Evolutionary conservation across 2,797 vertebrate genomes (phyloP).

Genomic region (Ficedula albicollis): DNA sequence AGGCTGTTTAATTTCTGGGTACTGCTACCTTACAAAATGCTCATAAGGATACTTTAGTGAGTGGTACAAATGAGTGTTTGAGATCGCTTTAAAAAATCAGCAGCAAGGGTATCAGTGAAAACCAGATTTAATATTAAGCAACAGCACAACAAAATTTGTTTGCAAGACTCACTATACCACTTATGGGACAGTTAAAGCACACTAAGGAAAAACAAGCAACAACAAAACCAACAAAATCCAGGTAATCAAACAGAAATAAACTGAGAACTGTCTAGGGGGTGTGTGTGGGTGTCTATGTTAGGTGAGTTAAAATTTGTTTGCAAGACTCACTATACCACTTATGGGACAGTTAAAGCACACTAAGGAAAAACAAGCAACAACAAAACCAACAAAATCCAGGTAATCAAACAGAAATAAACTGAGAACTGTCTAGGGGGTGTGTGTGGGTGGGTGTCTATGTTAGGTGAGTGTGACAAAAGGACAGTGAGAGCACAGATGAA

Average conservation of each 20-base stretch:
- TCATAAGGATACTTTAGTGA: background rate
- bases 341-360: background rate
- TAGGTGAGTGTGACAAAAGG: background rate
- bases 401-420: background rate
- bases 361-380: background rate
- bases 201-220: background rate
- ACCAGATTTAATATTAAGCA: background rate
- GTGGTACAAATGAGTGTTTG: background rate
- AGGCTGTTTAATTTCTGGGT: background rate
- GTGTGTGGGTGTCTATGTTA: too few relatives aligned
- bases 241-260: background rate
- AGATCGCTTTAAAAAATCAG: background rate
- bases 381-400: background rate
- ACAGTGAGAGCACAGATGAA: background rate
- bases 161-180: background rate
- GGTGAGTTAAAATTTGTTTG: accelerated
- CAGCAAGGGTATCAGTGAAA: background rate
- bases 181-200: background rate
- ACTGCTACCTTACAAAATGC: background rate
- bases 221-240: background rate
- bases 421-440: background rate
- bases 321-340: background rate
- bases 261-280: background rate
- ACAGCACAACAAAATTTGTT: background rate
- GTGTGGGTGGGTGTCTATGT: background rate